Evolutionary conservation across 2,888 invertebrate genomes (phyloP).

Genomic region (Sinodicranocentrus sp.): DNA sequence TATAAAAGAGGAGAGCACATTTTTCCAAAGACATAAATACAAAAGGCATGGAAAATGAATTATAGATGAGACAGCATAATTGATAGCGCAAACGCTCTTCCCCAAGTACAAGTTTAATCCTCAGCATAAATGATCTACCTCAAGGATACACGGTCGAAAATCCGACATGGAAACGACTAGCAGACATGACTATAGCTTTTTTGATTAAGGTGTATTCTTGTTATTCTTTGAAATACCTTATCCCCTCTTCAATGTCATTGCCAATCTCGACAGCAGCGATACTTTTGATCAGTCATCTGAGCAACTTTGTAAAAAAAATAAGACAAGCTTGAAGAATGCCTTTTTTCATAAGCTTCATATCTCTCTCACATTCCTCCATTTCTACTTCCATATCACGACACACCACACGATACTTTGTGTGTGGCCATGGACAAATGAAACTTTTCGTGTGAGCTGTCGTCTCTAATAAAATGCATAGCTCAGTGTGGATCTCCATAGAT

Average conservation of each 20-base stretch:
- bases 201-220: constrained; percentile 7
- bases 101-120: constrained; percentile 19
- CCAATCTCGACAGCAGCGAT: constrained; percentile 31
- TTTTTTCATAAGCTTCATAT: too few relatives aligned
- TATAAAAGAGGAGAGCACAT: too few relatives aligned
- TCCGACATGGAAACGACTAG: not conserved
- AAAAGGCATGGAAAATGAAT: constrained; percentile 12
- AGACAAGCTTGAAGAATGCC: too few relatives aligned
- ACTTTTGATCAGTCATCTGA: too few relatives aligned
- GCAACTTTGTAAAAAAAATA: too few relatives aligned
- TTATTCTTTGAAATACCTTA: not conserved
- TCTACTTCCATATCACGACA: too few relatives aligned
- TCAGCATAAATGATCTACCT: constrained; percentile 53
- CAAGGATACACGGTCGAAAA: constrained; percentile 60
- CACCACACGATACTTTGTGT: too few relatives aligned
- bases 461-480: too few relatives aligned
- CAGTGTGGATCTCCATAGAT: too few relatives aligned
- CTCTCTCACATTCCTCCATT: too few relatives aligned
- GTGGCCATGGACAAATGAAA: too few relatives aligned
- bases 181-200: not conserved
- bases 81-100: not conserved
- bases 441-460: too few relatives aligned
- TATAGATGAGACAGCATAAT: constrained; percentile 15
- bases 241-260: constrained; percentile 47
- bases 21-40: not conserved